Conservation (phyloP, 2,113 vertebrate genomes). For the Nothocercus julius region DNA sequence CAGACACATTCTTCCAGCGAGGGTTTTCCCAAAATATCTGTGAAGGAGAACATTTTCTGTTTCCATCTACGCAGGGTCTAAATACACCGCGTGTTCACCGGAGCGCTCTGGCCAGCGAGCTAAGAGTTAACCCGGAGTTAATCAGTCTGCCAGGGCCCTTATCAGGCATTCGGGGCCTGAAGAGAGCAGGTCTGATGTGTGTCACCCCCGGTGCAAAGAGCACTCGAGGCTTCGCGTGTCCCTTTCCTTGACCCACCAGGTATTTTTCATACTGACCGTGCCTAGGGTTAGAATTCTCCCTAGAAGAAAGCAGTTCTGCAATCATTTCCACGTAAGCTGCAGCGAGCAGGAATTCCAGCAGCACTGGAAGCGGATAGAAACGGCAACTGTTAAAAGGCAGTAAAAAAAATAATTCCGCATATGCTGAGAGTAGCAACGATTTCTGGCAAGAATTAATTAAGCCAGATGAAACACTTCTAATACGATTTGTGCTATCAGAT, state of each 20-base stretch:
- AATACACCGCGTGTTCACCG: not conserved
- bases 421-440: constrained; percentile 62
- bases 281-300: constrained; percentile 27
- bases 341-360: constrained; percentile 42
- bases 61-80: not conserved
- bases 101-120: not conserved
- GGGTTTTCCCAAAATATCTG: not conserved
- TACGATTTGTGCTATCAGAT: constrained; percentile 71
- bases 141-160: not conserved
- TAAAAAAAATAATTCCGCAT: constrained; percentile 1
- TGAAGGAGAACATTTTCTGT: not conserved
- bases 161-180: not conserved
- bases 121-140: not conserved
- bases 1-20: not conserved
- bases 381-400: constrained; percentile 56
- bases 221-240: not conserved
- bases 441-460: constrained; percentile 77
- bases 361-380: constrained; percentile 32
- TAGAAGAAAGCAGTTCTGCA: constrained; percentile 12
- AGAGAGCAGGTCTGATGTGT: not conserved
- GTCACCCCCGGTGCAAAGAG: not conserved
- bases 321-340: constrained; percentile 44
- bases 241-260: not conserved
- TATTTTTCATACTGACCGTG: not conserved
- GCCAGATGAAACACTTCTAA: constrained; percentile 73